Evolutionary conservation across 2,113 vertebrate species (phyloP), one percentile per base, ranked within the genome.

Genomic region (Arizona elegans): DNA sequence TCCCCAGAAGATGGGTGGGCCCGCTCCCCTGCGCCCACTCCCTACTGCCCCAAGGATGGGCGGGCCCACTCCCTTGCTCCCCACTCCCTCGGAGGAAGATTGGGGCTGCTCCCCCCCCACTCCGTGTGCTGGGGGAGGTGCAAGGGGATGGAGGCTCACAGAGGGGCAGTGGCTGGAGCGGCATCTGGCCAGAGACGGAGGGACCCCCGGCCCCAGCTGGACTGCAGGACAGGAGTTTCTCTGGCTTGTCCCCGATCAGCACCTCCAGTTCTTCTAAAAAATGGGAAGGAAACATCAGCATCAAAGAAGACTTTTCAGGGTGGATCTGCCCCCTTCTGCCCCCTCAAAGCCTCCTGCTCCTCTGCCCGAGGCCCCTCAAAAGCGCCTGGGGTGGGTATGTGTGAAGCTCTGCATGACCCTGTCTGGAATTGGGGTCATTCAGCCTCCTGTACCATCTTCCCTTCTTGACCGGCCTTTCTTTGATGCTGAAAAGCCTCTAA

Each of bases 181-280:
- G 91, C 96, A 97, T 90, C 92, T 97, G 97, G 47, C 96, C 97
- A 95, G 97, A 55, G 11, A 96, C 92, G 15, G 96, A 91, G 52
- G 97, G 88, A 53, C 29, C 33, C 95, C 96, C 94, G 93, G 94
- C 87, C 29, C 95, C 97, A 58, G 97, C 12, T 0, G 96, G 91
- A 70, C 96, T 97, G 95, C 98, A 97, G 93, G 96, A 8, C 92
- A 96, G 9, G 97, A 97, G 93, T 95, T 98, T 99, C 53, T 98
- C 98, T 0, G 96, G 95, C 95, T 96, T 98, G 75, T 98, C 98
- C 17, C 98, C 99, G 26, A 99, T 97, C 43, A 99, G 97, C 38
- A 97, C 98, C 96, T 99, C 99, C 3, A 99, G 98, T 62, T 99
- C 98, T 96, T 99, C 99, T 99, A 3, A 24, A 85, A 62, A 3